These are phyloP conservation scores for Halocynthia roretzi DNA, from an alignment of 23 tunicate genomes.

Conservation along the genomic window DNA sequence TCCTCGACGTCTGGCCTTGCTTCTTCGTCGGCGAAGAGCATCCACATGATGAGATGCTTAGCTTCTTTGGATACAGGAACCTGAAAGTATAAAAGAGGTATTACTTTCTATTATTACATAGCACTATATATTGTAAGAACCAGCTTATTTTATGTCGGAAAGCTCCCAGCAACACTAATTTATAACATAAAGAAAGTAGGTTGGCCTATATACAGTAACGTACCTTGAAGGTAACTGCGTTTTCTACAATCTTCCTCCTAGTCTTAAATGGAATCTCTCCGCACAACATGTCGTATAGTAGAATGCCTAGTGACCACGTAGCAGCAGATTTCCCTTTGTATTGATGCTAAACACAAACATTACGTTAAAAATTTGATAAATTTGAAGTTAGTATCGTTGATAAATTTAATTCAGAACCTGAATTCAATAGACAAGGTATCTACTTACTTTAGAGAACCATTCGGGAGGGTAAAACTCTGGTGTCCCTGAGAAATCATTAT, in stretches of 20 bases:
- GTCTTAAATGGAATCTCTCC: constrained; percentile 88
- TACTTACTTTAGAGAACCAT: constrained; percentile 65
- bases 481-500: constrained; percentile 82
- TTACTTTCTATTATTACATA: not conserved
- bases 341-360: constrained; percentile 31
- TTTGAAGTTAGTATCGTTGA: not conserved
- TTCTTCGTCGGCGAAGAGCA: constrained; percentile 43
- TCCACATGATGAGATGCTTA: constrained; percentile 50
- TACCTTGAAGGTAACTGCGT: constrained; percentile 63
- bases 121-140: too few relatives aligned
- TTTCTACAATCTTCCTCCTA: constrained; percentile 48
- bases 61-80: constrained; percentile 26
- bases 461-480: constrained; percentile 97
- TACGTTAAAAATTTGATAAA: not conserved
- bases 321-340: constrained; percentile 62
- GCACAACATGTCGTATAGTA: constrained; percentile 75
- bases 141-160: too few relatives aligned
- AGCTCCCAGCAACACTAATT: too few relatives aligned
- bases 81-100: constrained; percentile 7
- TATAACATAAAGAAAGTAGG: not conserved
- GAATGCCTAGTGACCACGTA: constrained; percentile 79
- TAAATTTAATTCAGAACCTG: not conserved
- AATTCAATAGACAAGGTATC: not conserved
- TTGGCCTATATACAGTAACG: not conserved
- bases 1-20: constrained; percentile 44